Conservation (phyloP, 23 tunicate genomes). For the Halocynthia roretzi region DNA sequence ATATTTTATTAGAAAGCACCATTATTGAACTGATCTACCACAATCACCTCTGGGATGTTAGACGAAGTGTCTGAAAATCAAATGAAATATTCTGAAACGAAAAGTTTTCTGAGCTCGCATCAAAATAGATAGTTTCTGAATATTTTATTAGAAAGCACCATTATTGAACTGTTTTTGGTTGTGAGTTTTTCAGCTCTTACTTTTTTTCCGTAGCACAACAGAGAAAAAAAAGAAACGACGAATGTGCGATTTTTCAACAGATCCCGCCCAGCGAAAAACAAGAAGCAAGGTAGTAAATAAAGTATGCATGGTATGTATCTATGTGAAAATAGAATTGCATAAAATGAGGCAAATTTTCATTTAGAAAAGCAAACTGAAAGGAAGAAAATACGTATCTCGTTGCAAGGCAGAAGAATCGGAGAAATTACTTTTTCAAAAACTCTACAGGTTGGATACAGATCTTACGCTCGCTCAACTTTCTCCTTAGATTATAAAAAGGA, state of each 20-base stretch:
- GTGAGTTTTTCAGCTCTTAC: neutral
- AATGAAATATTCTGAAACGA: neutral
- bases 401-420: neutral
- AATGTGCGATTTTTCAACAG: conserved; percentile 32
- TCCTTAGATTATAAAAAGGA: neutral
- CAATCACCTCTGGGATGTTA: neutral
- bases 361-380: neutral
- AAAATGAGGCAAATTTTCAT: neutral
- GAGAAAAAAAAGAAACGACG: conserved; percentile 42
- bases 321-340: neutral
- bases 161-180: neutral
- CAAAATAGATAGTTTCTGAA: neutral
- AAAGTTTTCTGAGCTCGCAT: neutral
- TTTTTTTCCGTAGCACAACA: conserved; percentile 10
- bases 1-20: neutral
- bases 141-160: neutral
- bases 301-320: too few species aligned
- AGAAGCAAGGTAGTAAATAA: conserved; percentile 28
- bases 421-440: conserved; percentile 2
- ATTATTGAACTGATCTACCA: neutral
- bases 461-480: conserved; percentile 12
- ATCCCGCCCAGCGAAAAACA: conserved; percentile 39
- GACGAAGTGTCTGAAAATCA: neutral
- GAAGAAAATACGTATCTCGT: neutral
- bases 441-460: neutral